Evolutionary conservation across 2,797 vertebrate species (phyloP), one percentile per base, ranked within the genome.

Genomic region (Spheniscus humboldti): DNA sequence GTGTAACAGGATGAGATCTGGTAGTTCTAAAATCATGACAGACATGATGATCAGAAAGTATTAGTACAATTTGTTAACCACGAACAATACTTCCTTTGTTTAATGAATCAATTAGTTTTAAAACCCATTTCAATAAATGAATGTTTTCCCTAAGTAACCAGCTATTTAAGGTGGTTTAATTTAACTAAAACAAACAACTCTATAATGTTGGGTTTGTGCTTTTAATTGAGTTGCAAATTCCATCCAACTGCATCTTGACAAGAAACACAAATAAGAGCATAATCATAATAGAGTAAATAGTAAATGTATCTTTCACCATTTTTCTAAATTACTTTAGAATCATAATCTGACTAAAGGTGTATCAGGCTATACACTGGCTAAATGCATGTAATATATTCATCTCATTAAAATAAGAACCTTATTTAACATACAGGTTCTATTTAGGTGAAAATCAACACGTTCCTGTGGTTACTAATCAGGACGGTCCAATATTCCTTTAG

Each of bases 141-240:
- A 76, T 76, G 55, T 69, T 94, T 95, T 94, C 73, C 30, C 57
- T 71, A 90, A 88, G 87, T 91, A 96, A 91, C 72, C 45, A 91
- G 52, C 56, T 89, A 75, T 82, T 96, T 93, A 93, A 86, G n/a
- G 63, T 95, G 68, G 63, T 71, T 92, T 79, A 88, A 93, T 95
- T 95, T 94, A 95, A 96, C 71, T 60, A 89, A 95, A 95, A 76
- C 45, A 94, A 96, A 94, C 83, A 96, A 82, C 69, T 93, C 95
- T 20, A 87, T 87, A 92, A 79, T 71, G 35, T 37, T 91, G n/a
- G 23, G 17, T 69, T 90, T 96, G 27, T 56, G 31, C 15, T 89
- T 90, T 93, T 67, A 89, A 95, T 74, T 94, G 55, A 90, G 80
- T 94, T 93, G 27, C 55, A 93, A 94, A 90, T 92, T 94, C 69